Evolutionary conservation across 2,113 vertebrate species (phyloP).

Genomic region (pig (Sus scrofa)): DNA sequence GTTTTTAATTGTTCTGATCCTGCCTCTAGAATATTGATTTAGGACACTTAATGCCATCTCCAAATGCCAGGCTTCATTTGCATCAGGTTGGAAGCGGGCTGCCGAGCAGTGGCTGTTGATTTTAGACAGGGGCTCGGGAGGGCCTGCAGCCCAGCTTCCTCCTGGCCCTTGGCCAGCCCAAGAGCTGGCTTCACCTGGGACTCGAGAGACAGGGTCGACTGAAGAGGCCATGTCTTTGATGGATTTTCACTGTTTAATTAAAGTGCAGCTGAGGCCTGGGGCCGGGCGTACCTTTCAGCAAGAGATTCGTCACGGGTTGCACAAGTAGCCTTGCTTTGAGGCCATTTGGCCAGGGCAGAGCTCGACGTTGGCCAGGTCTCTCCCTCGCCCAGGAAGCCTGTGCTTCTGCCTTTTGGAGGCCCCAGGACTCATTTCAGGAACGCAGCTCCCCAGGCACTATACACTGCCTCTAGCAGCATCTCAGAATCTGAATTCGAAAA

Average conservation of each 20-base stretch:
- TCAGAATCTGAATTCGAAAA: not conserved
- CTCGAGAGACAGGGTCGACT: slow-evolving; percentile 39
- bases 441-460: not conserved
- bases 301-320: not conserved
- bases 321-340: not conserved
- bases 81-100: slow-evolving; percentile 60
- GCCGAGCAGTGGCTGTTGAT: slow-evolving; percentile 62
- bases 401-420: not conserved
- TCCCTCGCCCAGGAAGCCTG: not conserved
- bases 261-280: slow-evolving; percentile 67
- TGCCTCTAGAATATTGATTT: slow-evolving; percentile 32
- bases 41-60: slow-evolving; percentile 74
- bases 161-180: slow-evolving; percentile 55
- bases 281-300: not conserved
- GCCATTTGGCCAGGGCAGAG: not conserved
- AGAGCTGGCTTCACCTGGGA: slow-evolving; percentile 69
- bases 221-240: not conserved
- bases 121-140: slow-evolving; percentile 63
- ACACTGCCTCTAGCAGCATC: not conserved
- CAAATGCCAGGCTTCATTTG: slow-evolving; percentile 78
- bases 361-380: not conserved
- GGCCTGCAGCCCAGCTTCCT: slow-evolving; percentile 65
- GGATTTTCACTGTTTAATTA: slow-evolving; percentile 75
- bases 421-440: not conserved
- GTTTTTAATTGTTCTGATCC: slow-evolving; percentile 60